Percentiles rank a stretch among this genome's conserved stretches.
phyloP scores from a whole-genome alignment of 2,888 invertebrate genomes.

The Aleiodes leptofemur region DNA sequence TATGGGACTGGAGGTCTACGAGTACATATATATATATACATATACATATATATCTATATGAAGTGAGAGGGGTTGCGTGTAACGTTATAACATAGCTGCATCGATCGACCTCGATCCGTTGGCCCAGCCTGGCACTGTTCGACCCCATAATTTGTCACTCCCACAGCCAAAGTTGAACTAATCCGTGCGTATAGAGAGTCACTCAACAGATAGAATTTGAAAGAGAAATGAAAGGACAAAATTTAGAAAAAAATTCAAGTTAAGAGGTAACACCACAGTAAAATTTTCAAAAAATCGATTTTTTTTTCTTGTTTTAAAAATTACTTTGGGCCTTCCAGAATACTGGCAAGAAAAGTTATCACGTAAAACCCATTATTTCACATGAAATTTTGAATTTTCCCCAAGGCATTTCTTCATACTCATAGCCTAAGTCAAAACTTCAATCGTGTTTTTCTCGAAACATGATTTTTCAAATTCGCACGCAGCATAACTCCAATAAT shows the following conservation, averaged over 20 bases:
- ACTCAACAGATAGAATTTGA: slow-evolving; percentile 22
- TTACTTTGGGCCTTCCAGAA: no score
- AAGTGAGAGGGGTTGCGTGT: slow-evolving; percentile 23
- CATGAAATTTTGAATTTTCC: no score
- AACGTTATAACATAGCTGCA: slow-evolving; percentile 65
- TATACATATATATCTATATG: not conserved
- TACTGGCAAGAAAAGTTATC: no score
- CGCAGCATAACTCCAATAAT: no score
- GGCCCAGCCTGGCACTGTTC: slow-evolving; percentile 66
- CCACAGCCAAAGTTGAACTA: slow-evolving; percentile 29
- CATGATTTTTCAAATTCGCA: no score
- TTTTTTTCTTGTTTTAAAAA: no score
- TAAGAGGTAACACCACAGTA: no score
- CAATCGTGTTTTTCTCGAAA: no score
- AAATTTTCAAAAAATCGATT: no score
- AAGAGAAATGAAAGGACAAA: slow-evolving; percentile 12
- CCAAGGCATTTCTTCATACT: no score
- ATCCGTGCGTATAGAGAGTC: slow-evolving; percentile 23
- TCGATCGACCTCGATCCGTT: slow-evolving; percentile 74
- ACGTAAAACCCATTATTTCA: no score
- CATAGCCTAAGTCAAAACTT: no score
- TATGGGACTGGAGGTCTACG: slow-evolving; percentile 41
- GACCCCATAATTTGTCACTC: slow-evolving; percentile 58
- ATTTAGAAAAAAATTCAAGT: not conserved
- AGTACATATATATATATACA: slow-evolving; percentile 32